phyloP scores from a whole-genome alignment of 2,888 invertebrate genomes.

The Sminthurides aquaticus region DNA sequence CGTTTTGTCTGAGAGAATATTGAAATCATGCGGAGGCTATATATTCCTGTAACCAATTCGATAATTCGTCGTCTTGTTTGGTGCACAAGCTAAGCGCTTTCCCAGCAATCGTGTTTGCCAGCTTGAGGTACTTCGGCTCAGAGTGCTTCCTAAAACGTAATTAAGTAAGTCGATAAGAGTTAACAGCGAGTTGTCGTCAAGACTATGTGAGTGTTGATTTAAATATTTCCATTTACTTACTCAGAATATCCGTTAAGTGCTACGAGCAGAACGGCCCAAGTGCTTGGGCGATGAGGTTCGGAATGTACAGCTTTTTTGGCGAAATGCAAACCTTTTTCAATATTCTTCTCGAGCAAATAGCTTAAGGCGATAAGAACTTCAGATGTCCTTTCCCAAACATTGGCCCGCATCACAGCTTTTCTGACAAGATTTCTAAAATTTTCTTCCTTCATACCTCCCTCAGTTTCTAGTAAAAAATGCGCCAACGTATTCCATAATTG shows the following conservation, averaged over 20 bases:
- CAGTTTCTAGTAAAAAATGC: slow-evolving; percentile 12
- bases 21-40: no score
- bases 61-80: background rate
- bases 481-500: slow-evolving; percentile 26
- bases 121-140: no score
- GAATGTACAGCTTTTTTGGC: slow-evolving; percentile 33
- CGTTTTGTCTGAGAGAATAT: no score
- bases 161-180: no score
- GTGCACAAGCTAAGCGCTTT: background rate
- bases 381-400: slow-evolving; percentile 13
- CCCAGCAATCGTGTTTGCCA: no score
- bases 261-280: slow-evolving; percentile 20
- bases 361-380: slow-evolving; percentile 28
- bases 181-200: no score
- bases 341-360: slow-evolving; percentile 30
- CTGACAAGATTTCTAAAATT: slow-evolving; percentile 4
- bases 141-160: no score
- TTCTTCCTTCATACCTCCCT: background rate
- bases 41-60: background rate
- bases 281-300: slow-evolving; percentile 4
- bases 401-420: slow-evolving; percentile 7
- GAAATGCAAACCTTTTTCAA: slow-evolving; percentile 25
- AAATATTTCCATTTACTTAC: no score
- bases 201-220: no score
- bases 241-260: slow-evolving; percentile 3